Percentiles rank a stretch among this genome's conserved stretches.
Evolutionary conservation across 2,113 vertebrate species (phyloP).

Genomic region (Notarius quadriscutis): DNA sequence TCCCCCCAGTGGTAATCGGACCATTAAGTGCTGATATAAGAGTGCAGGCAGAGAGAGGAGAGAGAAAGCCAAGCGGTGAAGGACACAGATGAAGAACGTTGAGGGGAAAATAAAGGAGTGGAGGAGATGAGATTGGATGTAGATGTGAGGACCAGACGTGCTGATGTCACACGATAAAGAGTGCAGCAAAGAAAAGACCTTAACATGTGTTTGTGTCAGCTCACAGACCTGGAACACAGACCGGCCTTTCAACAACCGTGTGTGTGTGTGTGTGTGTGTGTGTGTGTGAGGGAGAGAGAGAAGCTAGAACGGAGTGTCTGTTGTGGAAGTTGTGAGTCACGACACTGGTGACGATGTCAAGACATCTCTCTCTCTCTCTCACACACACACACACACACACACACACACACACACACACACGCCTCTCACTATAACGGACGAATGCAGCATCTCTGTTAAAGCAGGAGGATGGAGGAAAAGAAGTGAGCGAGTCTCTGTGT

Average conservation of each 20-base stretch:
- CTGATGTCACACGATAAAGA: not conserved
- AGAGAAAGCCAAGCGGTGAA: not conserved
- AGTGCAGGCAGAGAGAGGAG: not conserved
- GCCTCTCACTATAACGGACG: not conserved
- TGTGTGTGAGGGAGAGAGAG: not conserved
- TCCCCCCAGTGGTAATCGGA: not conserved
- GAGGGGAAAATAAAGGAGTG: not conserved
- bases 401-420: not conserved
- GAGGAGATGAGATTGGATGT: not conserved
- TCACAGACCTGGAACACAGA: not conserved
- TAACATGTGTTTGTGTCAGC: conserved; percentile 53
- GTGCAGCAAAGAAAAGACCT: conserved; percentile 20
- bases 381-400: conserved; percentile 7
- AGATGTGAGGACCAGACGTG: not conserved
- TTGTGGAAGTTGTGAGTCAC: conserved; percentile 37
- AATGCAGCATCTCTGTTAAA: not conserved
- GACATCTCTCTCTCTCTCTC: not conserved
- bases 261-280: conserved; percentile 1
- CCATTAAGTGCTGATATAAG: conserved; percentile 31
- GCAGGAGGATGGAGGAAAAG: not conserved
- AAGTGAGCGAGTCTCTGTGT: not conserved
- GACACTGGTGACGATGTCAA: conserved; percentile 13
- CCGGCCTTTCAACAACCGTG: not conserved
- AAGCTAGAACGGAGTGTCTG: conserved; percentile 4
- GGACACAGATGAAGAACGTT: not conserved